Conservation (phyloP, 2,888 invertebrate species). For the Chaetoderma sp. region DNA sequence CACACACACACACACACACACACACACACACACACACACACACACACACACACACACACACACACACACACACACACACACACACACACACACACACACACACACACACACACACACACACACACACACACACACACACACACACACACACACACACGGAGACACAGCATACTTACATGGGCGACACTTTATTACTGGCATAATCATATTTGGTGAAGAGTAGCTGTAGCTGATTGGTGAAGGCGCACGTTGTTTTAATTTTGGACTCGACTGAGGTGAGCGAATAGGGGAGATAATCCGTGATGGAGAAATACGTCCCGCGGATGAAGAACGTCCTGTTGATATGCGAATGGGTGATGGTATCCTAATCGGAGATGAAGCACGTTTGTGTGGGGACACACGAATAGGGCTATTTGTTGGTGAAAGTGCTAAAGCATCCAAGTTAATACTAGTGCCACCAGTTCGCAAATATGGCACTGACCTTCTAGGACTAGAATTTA, state of each 20-base stretch:
- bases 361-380: slow-evolving; percentile 33
- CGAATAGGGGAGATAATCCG: slow-evolving; percentile 49
- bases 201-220: slow-evolving; percentile 67
- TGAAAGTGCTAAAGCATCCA: slow-evolving; percentile 58
- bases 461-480: too few species aligned
- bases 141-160: too few species aligned
- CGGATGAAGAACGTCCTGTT: not conserved
- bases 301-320: slow-evolving; percentile 38
- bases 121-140: too few species aligned
- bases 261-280: slow-evolving; percentile 61
- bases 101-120: too few species aligned
- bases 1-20: too few species aligned
- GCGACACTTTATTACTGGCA: slow-evolving; percentile 49
- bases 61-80: too few species aligned
- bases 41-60: too few species aligned
- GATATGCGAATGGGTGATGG: not conserved
- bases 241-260: slow-evolving; percentile 61
- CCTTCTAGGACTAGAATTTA: too few species aligned
- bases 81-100: too few species aligned
- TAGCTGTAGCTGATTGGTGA: slow-evolving; percentile 66
- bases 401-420: slow-evolving; percentile 58
- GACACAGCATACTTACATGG: not conserved
- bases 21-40: too few species aligned
- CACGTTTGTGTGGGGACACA: slow-evolving; percentile 43
- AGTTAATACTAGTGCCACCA: slow-evolving; percentile 32